Base-by-base conservation (phyloP, 92 coral and sea anemone genomes). In the Pocillopora meandrina region DNA sequence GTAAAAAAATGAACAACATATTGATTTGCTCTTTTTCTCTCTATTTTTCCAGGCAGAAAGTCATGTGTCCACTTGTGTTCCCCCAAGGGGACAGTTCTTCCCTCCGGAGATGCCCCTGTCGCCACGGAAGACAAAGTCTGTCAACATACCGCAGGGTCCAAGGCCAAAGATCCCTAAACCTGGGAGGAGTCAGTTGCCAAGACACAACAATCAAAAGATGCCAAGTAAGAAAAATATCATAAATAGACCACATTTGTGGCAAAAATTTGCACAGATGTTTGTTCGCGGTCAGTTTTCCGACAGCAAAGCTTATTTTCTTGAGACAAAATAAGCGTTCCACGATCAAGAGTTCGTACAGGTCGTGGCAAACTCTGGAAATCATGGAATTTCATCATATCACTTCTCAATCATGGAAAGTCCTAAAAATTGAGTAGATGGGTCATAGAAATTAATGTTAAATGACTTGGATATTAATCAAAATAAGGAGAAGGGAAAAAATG, bases 61-160 rank as follows among this genome's bases (percentile, higher is more conserved):
- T 65, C 92, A 95, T 2, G 65, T 62, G 11, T 76, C 86, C 8
- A 42, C 90, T 5, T 82, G 82, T 49, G 75, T 85, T 2, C 92
- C 90, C 36, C 76, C 92, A 55, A 77, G 81, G 20, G 49, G 63
- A 20, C 82, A 81, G 57, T 42, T 85, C 17, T 68, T 81, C 20
- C 83, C 88, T 26, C 92, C 95, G 56, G 83, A 72, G 47, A 78
- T 83, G 85, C 85, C 90, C 36, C 85, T 94, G 70, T 94, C 98
- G 12, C 98, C 98, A 18, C 87, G 98, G 19, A 94, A 90, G 87
- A 90, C 93, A 21, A 94, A 93, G 26, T 47, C 10, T 0, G 12
- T 59, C 0, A 56, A 59, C 49, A 71, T 26, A 13, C 75, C 82
- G 7, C 81, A 65, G 73, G 82, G 72, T 16, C 75, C 88, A 1